These are phyloP conservation scores for Catocala nupta DNA, from an alignment of 2,888 invertebrate genomes.

Conservation along the genomic window DNA sequence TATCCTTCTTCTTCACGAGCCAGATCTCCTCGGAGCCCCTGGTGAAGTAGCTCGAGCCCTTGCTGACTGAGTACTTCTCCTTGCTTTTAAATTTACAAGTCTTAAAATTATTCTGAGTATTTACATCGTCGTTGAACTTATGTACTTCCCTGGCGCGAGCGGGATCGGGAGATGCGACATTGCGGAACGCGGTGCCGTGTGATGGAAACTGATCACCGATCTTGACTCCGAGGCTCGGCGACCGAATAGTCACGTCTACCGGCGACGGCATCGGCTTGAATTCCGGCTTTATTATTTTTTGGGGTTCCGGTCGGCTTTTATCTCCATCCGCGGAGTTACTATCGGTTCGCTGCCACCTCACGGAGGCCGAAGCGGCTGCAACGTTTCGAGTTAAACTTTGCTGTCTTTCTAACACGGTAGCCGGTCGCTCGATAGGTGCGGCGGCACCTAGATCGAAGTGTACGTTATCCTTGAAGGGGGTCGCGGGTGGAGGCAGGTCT, in stretches of 20 bases:
- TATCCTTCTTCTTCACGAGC: slow-evolving; percentile 85
- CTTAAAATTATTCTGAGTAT: slow-evolving; percentile 74
- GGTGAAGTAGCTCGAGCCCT: slow-evolving; percentile 82
- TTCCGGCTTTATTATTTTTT: slow-evolving; percentile 81
- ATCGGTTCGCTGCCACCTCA: slow-evolving; percentile 71
- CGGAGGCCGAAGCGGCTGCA: slow-evolving; percentile 49
- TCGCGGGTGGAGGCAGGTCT: slow-evolving; percentile 72
- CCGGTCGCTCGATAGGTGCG: slow-evolving; percentile 28
- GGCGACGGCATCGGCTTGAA: slow-evolving; percentile 79
- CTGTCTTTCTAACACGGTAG: slow-evolving; percentile 59
- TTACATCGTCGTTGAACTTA: slow-evolving; percentile 69
- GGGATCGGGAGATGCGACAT: slow-evolving; percentile 76
- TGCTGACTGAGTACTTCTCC: slow-evolving; percentile 78
- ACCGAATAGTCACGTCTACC: slow-evolving; percentile 78
- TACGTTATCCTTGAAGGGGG: slow-evolving; percentile 72
- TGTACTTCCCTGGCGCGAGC: slow-evolving; percentile 56
- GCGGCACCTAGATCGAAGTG: slow-evolving; percentile 63
- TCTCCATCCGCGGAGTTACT: slow-evolving; percentile 60
- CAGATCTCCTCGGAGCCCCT: slow-evolving; percentile 83
- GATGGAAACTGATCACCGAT: slow-evolving; percentile 80
- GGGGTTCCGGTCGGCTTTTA: slow-evolving; percentile 73
- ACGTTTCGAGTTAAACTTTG: slow-evolving; percentile 58
- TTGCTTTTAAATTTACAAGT: slow-evolving; percentile 76
- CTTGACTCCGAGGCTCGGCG: slow-evolving; percentile 79
- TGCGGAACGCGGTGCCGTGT: slow-evolving; percentile 82